Evolutionary conservation across 2,888 invertebrate genomes (phyloP).

Genomic region (Gnatocerus cornutus): DNA sequence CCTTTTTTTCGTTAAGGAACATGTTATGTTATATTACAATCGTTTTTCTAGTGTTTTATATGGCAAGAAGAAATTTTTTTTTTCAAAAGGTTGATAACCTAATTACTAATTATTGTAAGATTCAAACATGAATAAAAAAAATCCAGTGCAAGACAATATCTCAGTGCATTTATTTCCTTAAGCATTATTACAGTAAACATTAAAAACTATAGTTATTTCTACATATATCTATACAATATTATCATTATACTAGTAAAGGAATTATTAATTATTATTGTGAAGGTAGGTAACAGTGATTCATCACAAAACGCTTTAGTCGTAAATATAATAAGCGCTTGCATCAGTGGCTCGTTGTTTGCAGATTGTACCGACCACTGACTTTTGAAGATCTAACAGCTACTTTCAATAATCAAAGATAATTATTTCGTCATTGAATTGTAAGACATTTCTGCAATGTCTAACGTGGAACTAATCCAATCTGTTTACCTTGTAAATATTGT

Average conservation of each 20-base stretch:
- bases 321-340: slow-evolving; percentile 11
- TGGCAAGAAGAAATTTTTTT: too few species aligned
- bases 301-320: slow-evolving; percentile 27
- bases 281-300: slow-evolving; percentile 26
- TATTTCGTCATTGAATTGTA: slow-evolving; percentile 1
- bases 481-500: not conserved
- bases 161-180: slow-evolving; percentile 33
- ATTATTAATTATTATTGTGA: slow-evolving; percentile 3
- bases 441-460: not conserved
- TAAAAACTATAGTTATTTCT: slow-evolving; percentile 31
- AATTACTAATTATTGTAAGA: too few species aligned
- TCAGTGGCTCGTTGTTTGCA: slow-evolving; percentile 11
- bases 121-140: too few species aligned
- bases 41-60: too few species aligned
- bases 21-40: too few species aligned
- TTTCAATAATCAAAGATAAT: slow-evolving; percentile 10
- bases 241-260: slow-evolving; percentile 12
- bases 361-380: not conserved
- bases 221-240: slow-evolving; percentile 25
- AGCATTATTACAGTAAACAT: slow-evolving; percentile 30
- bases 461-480: not conserved
- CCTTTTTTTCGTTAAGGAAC: too few species aligned
- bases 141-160: slow-evolving; percentile 3
- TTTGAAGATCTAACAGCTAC: slow-evolving; percentile 24
- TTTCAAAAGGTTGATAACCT: too few species aligned